Evolutionary conservation across 1,140 invertebrate species (phyloP), one percentile per base, ranked within the genome.

Genomic region (Lepidurus packardi): DNA sequence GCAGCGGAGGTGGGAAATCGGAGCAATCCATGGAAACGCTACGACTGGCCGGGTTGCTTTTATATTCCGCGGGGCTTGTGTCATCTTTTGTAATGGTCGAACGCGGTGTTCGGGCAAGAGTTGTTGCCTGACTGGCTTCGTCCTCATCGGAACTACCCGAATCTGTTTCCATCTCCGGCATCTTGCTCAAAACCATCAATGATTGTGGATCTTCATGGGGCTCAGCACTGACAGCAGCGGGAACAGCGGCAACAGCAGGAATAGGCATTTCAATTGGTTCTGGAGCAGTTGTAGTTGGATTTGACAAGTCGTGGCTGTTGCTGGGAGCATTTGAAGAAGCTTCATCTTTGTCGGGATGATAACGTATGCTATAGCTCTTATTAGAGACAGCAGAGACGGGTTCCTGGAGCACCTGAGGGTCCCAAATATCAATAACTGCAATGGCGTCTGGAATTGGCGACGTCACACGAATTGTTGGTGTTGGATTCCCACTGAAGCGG

Each of bases 381-480:
- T 42, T 73, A 13, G 73, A 43, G 7, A 21, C 10, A 7, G 44
- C 24, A 1, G 43, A 45, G 10, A 34, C 43, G n/a, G 45, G 73
- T 45, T 78, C 73, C 7, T 78, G 73, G 10, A 45, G 34, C 10
- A 78, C 78, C 9, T 78, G 74, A 11, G 78, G 78, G 42, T 78
- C 78, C 78, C 78, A 78, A 34, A 78, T 78, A 43, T 78, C 78
- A 34, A 78, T 78, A 9, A 74, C 43, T 16, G 43, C 73, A 43
- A 78, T 74, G 73, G 34, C 78, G 43, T 78, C 78, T 41, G 78
- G 78, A 1, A 78, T 45, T 21, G 78, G 78, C 10, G 78, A 78
- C n/a, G 78, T 78, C 10, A 78, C 78, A 25, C 78, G 78, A 44
- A 78, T 78, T 24, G 78, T 78, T 13, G 78, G 78, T 16, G 78